These are phyloP conservation scores for Corythaixoides concolor DNA, from an alignment of 2,113 vertebrate genomes.

Conservation along the genomic window DNA sequence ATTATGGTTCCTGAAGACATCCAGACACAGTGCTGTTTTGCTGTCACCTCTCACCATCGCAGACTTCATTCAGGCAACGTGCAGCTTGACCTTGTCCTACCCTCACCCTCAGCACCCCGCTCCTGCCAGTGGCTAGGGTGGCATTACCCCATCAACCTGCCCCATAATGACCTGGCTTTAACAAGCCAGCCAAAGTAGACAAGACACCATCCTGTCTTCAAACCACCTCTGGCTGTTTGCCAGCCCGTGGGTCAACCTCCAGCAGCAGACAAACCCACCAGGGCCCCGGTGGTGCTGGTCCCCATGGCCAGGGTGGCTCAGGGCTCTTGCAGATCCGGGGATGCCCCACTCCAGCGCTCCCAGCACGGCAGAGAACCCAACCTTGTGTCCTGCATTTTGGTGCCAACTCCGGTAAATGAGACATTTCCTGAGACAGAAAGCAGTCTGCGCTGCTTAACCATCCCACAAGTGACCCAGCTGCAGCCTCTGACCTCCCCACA, in stretches of 20 bases:
- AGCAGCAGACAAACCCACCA: not conserved
- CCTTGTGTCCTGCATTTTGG: not conserved
- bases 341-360: fast-evolving
- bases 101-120: not conserved
- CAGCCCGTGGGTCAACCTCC: fast-evolving
- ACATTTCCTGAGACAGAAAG: not conserved
- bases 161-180: not conserved
- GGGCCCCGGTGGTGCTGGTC: not conserved
- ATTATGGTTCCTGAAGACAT: not conserved
- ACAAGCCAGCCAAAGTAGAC: fast-evolving
- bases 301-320: fast-evolving
- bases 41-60: not conserved
- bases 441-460: conserved; percentile 2
- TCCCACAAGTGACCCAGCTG: not conserved
- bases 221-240: too few species aligned
- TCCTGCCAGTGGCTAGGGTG: not conserved
- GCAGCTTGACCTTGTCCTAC: not conserved
- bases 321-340: not conserved
- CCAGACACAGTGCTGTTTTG: not conserved
- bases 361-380: not conserved
- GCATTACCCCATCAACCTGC: fast-evolving
- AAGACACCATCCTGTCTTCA: fast-evolving
- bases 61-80: not conserved
- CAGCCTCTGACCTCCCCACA: not conserved
- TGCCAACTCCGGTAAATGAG: not conserved